A percentile compares a stretch with the other conserved stretches of the same genome.
phyloP scores from a whole-genome alignment of 2,888 invertebrate genomes.

The Drosophila diplacantha region DNA sequence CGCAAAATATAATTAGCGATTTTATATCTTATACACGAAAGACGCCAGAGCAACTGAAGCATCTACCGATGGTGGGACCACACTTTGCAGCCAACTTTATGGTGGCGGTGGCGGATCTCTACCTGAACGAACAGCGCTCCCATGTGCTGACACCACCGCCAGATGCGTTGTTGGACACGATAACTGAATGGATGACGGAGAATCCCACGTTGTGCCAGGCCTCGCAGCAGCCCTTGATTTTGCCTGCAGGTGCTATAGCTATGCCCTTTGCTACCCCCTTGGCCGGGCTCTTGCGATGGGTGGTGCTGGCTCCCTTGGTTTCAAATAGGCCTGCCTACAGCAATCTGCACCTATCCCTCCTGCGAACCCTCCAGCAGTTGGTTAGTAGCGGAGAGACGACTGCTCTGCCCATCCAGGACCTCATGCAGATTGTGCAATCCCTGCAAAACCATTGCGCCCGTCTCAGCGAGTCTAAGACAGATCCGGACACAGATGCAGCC shows the following conservation, averaged over 20 bases:
- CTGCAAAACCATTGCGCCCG: slow-evolving; percentile 78
- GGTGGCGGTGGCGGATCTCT: slow-evolving; percentile 89
- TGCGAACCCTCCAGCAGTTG: slow-evolving; percentile 82
- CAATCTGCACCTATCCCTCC: slow-evolving; percentile 83
- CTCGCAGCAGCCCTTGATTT: slow-evolving; percentile 82
- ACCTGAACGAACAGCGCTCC: slow-evolving; percentile 79
- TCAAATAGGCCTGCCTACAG: slow-evolving; percentile 79
- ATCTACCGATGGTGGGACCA: slow-evolving; percentile 86
- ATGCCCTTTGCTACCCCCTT: slow-evolving; percentile 91
- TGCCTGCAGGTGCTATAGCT: slow-evolving; percentile 88
- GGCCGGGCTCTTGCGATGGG: slow-evolving; percentile 89
- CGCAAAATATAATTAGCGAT: slow-evolving; percentile 87
- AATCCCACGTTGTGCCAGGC: slow-evolving; percentile 84
- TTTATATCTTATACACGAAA: slow-evolving; percentile 88
- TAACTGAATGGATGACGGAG: slow-evolving; percentile 85
- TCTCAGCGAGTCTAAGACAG: slow-evolving; percentile 76
- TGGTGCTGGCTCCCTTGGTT: slow-evolving; percentile 83
- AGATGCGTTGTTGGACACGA: slow-evolving; percentile 82
- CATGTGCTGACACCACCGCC: slow-evolving; percentile 82
- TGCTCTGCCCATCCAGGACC: slow-evolving; percentile 82
- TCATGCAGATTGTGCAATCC: slow-evolving; percentile 79
- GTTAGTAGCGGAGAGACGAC: slow-evolving; percentile 78
- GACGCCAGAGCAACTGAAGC: slow-evolving; percentile 83
- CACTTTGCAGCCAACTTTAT: slow-evolving; percentile 92
- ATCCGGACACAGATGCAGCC: slow-evolving; percentile 76